Percentiles rank a stretch among this genome's conserved stretches.
Conservation (phyloP, 1,140 invertebrate species). For the Drosophila tsacasi region DNA sequence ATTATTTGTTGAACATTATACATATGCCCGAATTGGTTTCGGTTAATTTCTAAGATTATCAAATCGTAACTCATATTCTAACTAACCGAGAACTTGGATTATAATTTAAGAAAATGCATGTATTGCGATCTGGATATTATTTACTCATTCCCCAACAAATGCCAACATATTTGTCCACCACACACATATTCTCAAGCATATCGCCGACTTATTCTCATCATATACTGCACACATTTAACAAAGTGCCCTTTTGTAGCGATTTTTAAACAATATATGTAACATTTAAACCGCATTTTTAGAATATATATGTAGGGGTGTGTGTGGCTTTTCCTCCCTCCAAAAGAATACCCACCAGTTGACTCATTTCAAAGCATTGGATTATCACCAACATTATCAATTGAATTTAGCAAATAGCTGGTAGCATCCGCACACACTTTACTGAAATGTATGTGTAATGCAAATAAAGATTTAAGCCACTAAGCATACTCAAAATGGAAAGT, state of each 20-base stretch:
- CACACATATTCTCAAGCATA: conserved; percentile 28
- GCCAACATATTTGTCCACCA: conserved; percentile 31
- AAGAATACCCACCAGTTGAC: conserved; percentile 47
- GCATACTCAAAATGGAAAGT: conserved; percentile 19
- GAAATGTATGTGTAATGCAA: not conserved
- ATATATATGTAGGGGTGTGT: conserved; percentile 23
- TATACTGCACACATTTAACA: conserved; percentile 15
- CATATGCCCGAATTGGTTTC: not conserved
- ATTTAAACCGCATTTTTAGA: conserved; percentile 32
- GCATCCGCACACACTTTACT: conserved; percentile 4
- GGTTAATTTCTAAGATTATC: not conserved
- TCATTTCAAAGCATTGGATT: conserved; percentile 23
- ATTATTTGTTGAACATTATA: conserved; percentile 7
- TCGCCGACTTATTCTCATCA: conserved; percentile 16
- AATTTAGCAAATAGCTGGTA: not conserved
- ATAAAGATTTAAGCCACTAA: not conserved
- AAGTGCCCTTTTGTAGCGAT: conserved; percentile 54
- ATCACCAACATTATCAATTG: not conserved
- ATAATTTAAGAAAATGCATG: not conserved
- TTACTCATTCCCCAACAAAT: conserved; percentile 16
- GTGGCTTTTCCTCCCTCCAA: conserved; percentile 20
- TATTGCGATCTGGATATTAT: not conserved
- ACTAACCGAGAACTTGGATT: not conserved
- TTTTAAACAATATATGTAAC: conserved; percentile 34
- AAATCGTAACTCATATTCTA: not conserved